Conservation (phyloP, 2,113 vertebrate genomes). For the Aptenodytes forsteri region DNA sequence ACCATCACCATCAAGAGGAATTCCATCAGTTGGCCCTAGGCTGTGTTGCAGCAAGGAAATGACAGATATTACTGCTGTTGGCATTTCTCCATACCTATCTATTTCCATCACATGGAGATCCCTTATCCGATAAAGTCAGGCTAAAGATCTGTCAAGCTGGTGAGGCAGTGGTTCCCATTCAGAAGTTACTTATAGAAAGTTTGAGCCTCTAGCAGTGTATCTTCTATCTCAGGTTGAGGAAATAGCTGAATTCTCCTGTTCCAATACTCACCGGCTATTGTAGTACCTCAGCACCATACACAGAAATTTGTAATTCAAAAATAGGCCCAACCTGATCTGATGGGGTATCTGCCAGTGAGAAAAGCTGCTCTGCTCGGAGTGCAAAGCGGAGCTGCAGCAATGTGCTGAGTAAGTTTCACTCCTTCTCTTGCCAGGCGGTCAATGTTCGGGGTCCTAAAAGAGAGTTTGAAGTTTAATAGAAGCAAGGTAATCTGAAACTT, state of each 20-base stretch:
- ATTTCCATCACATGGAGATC: background rate
- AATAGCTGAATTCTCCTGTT: background rate
- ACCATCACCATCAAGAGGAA: background rate
- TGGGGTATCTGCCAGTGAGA: slow-evolving; percentile 84
- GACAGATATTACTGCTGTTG: background rate
- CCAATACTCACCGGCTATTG: background rate
- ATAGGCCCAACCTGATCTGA: slow-evolving; percentile 78
- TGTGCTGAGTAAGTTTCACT: slow-evolving; percentile 85
- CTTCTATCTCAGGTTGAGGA: background rate
- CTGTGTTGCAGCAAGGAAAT: background rate
- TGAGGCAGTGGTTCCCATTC: background rate
- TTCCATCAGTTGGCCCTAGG: background rate
- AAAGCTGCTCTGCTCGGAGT: slow-evolving; percentile 85
- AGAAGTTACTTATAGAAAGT: background rate
- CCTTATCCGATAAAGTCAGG: background rate
- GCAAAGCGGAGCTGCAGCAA: slow-evolving; percentile 80
- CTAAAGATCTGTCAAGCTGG: background rate
- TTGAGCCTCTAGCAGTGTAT: background rate
- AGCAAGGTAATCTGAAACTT: background rate
- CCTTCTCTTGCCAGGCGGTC: slow-evolving; percentile 81
- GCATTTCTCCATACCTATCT: background rate
- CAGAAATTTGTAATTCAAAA: background rate
- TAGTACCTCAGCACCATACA: background rate
- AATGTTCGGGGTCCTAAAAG: slow-evolving; percentile 82
- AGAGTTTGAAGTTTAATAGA: background rate